phyloP scores from a whole-genome alignment of 2,113 vertebrate species.

The Illadopsis cleaveri region DNA sequence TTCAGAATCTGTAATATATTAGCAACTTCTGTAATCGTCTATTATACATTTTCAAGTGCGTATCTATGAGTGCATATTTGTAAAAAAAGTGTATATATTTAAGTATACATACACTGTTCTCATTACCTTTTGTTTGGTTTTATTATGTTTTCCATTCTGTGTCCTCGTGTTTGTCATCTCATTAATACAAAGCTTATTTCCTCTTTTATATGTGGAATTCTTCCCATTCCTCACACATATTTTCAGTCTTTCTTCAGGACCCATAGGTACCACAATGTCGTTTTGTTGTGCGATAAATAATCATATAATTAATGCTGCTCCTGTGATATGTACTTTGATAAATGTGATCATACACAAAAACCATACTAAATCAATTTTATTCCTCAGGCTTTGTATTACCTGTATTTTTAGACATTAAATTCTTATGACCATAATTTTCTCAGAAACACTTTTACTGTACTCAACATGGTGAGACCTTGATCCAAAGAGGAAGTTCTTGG shows the following conservation, averaged over 20 bases:
- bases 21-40: not conserved
- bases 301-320: not conserved
- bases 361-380: not conserved
- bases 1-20: not conserved
- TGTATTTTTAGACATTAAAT: not conserved
- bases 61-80: not conserved
- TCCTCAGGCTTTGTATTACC: not conserved
- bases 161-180: not conserved
- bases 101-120: not conserved
- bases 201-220: not conserved
- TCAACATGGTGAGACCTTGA: not conserved
- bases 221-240: not conserved
- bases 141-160: not conserved
- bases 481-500: not conserved
- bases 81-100: not conserved
- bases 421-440: not conserved
- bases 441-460: not conserved
- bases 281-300: not conserved
- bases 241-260: not conserved
- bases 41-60: not conserved
- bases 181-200: not conserved
- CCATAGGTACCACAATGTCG: not conserved
- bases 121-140: not conserved
- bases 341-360: not conserved
- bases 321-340: not conserved